These are phyloP conservation scores for Gallinago solitaria DNA, from an alignment of 2,797 vertebrate genomes.

Conservation along the genomic window DNA sequence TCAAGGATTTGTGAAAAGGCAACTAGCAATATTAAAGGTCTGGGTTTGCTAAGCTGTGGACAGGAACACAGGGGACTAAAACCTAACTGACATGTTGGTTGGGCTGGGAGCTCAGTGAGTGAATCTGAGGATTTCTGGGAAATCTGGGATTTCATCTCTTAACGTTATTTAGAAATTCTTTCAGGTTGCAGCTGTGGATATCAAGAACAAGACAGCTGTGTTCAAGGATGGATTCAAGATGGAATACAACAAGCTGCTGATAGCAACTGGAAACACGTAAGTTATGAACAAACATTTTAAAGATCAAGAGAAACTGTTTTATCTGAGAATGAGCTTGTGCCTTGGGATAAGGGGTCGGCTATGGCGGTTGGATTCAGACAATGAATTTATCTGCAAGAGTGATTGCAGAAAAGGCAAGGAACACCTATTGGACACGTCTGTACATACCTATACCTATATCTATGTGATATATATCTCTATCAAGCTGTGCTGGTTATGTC, in stretches of 20 bases:
- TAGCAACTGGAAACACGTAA: constrained; percentile 95
- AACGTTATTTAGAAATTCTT: constrained; percentile 49
- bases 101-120: not conserved
- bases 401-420: not conserved
- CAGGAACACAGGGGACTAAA: not conserved
- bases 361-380: not conserved
- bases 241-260: constrained; percentile 95
- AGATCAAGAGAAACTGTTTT: not conserved
- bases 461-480: not conserved
- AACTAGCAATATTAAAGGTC: not conserved
- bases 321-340: not conserved
- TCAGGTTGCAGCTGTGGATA: constrained; percentile 89
- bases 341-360: not conserved
- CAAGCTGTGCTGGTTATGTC: not conserved
- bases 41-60: not conserved
- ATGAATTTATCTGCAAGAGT: not conserved
- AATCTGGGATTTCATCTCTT: not conserved
- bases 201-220: constrained; percentile 87
- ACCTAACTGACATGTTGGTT: not conserved
- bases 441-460: not conserved
- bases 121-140: too few relatives aligned
- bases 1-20: not conserved
- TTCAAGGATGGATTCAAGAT: constrained; percentile 95
- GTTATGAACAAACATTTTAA: not conserved
- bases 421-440: not conserved